Percentiles rank a stretch among this genome's conserved stretches.
Conservation (phyloP, 2,113 vertebrate species). For the Heterochromis multidens region DNA sequence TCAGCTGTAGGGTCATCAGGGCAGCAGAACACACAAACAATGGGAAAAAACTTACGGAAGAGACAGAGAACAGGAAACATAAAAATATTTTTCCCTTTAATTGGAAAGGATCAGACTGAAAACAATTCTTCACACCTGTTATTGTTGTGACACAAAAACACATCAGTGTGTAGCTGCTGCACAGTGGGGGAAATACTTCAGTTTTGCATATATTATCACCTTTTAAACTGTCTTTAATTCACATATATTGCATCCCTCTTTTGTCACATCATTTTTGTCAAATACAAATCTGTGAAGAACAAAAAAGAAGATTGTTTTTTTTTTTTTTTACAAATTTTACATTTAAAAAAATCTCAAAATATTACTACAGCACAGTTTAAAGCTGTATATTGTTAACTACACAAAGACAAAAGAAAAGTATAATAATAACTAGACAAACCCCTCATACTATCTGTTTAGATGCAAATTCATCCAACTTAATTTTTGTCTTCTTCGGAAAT, state of each 20-base stretch:
- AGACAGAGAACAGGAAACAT: constrained; percentile 48
- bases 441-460: not conserved
- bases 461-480: not conserved
- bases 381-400: not conserved
- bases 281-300: not conserved
- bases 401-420: not conserved
- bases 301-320: not conserved
- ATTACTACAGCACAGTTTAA: not conserved
- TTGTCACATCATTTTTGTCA: not conserved
- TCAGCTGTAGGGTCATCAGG: constrained; percentile 12
- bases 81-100: constrained; percentile 27
- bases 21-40: constrained; percentile 8
- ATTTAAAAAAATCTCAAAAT: not conserved
- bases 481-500: not conserved
- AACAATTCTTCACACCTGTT: constrained; percentile 3
- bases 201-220: not conserved
- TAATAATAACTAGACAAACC: not conserved
- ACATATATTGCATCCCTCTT: not conserved
- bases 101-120: not conserved
- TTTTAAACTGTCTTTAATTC: not conserved
- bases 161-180: not conserved
- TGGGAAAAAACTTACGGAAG: not conserved
- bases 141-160: not conserved
- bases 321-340: not conserved
- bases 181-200: not conserved